A percentile compares a stretch with the other conserved stretches of the same genome.
Conservation (phyloP, 2,797 vertebrate genomes). For the Synanceia verrucosa region DNA sequence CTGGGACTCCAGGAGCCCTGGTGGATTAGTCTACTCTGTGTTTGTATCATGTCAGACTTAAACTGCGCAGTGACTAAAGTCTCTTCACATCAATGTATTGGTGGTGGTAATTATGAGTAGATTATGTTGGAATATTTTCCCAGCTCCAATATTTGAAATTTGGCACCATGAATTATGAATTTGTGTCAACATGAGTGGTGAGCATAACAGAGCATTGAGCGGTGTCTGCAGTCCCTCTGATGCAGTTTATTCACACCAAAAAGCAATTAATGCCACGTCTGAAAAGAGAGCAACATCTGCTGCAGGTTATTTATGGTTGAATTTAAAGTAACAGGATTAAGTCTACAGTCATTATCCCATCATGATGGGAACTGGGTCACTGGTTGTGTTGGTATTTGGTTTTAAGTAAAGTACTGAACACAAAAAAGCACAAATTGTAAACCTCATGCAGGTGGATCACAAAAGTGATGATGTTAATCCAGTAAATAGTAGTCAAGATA, state of each 20-base stretch:
- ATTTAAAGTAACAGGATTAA: neutral
- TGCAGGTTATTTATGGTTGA: neutral
- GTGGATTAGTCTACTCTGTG: constrained; percentile 27
- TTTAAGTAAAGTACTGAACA: neutral
- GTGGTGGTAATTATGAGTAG: constrained; percentile 15
- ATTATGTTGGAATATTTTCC: constrained; percentile 18
- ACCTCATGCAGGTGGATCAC: neutral
- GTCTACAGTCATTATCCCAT: neutral
- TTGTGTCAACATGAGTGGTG: neutral
- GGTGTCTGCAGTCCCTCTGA: neutral
- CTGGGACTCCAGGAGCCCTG: neutral
- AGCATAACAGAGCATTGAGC: neutral
- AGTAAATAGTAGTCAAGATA: neutral
- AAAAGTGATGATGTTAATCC: neutral
- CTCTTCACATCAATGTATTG: neutral
- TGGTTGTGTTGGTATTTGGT: neutral
- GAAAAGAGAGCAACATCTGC: neutral
- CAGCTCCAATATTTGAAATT: neutral
- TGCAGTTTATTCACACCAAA: neutral
- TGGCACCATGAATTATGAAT: constrained; percentile 5
- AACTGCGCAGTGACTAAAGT: constrained; percentile 8
- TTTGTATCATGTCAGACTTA: constrained; percentile 16
- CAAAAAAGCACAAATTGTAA: neutral
- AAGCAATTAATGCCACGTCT: neutral
- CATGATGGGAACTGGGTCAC: neutral